Evolutionary conservation across 2,888 invertebrate genomes (phyloP).

Genomic region (Eupithecia subumbrata): DNA sequence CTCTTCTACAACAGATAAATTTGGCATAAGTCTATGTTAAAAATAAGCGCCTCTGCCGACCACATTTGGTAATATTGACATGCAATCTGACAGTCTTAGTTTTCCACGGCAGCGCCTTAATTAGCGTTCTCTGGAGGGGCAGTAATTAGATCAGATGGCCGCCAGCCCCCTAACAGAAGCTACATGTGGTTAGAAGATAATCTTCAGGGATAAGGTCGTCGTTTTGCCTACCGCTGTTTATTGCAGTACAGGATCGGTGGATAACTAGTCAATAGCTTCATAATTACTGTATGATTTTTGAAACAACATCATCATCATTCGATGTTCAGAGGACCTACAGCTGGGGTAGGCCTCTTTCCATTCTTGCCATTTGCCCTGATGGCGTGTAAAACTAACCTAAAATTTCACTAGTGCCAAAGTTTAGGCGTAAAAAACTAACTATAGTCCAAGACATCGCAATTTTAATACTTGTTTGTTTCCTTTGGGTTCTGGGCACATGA

Average conservation of each 20-base stretch:
- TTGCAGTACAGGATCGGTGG: background rate
- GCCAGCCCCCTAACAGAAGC: background rate
- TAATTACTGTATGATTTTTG: background rate
- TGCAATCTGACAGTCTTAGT: too few relatives aligned
- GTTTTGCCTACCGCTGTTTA: background rate
- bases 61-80: too few relatives aligned
- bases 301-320: background rate
- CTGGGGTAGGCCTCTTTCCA: background rate
- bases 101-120: slow-evolving; percentile 32
- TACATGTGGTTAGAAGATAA: background rate
- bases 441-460: background rate
- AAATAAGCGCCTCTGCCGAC: too few relatives aligned
- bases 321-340: background rate
- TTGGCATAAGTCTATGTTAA: too few relatives aligned
- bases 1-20: too few relatives aligned
- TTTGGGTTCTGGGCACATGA: too few relatives aligned
- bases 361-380: background rate
- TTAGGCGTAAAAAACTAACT: background rate
- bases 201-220: background rate
- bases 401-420: background rate
- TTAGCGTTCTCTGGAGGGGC: slow-evolving; percentile 28
- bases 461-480: background rate
- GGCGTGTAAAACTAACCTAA: background rate
- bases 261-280: background rate
- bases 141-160: slow-evolving; percentile 32